Evolutionary conservation across 2,888 invertebrate genomes (phyloP), one percentile per base, ranked within the genome.

Genomic region (Spisula solida): DNA sequence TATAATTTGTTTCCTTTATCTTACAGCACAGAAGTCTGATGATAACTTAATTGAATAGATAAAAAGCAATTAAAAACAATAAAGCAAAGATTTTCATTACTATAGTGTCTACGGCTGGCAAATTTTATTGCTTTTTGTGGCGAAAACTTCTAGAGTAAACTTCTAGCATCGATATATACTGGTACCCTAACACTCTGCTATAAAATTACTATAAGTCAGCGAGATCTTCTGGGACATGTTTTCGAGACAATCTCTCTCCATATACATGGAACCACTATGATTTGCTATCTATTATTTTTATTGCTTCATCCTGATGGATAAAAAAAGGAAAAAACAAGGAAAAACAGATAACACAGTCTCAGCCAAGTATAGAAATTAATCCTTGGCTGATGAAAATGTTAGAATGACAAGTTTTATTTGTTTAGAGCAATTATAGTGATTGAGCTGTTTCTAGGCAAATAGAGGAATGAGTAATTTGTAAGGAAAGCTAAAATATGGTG

Each of bases 401-500:
- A 41, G 25, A 55, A 79, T 47, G 87, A 83, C 82, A 87, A 60
- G 79, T 86, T 82, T 81, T 86, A 86, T 86, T 86, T 86, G 70
- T 86, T 86, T 82, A 75, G 75, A 60, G 70, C 70, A 48, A 75
- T 82, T 79, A 48, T 79, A 75, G 75, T 75, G 75, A 75, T 75
- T 41, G 82, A 66, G 70, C 41, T 70, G 66, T 47, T 70, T 34
- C 83, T 34, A 75, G 41, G 51, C 75, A 70, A 29, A 70, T 47
- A 56, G 34, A 86, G 82, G 81, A 82, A 86, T 47, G 78, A 82
- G 81, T 81, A 82, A 86, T 86, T 86, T 81, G 78, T 34, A 82
- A 86, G 48, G 75, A 75, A 70, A 75, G 75, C 48, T 31, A 48
- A 18, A 51, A 75, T 25, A 83, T 29, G 70, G 51, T 75, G 70